A percentile compares a stretch with the other conserved stretches of the same genome.
Evolutionary conservation across 2,797 vertebrate species (phyloP).

Genomic region (Gadopsis marmoratus): DNA sequence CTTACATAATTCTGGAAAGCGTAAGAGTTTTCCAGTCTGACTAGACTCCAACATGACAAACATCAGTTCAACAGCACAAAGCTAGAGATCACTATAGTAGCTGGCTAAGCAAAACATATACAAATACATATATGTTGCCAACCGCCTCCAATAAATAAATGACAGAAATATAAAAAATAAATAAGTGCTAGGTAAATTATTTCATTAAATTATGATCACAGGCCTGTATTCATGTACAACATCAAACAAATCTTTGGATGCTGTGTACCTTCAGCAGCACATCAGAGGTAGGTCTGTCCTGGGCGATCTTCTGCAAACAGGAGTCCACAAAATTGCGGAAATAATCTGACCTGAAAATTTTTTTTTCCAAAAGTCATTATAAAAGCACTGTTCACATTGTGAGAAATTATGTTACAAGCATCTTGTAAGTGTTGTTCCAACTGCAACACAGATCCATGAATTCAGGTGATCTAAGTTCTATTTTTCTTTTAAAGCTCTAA

Average conservation of each 20-base stretch:
- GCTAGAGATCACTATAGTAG: background rate
- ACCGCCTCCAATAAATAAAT: background rate
- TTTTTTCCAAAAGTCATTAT: background rate
- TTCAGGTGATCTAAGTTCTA: background rate
- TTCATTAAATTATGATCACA: background rate
- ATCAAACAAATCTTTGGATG: slow-evolving; percentile 2
- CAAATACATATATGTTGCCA: background rate
- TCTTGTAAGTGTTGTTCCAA: background rate
- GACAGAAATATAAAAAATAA: too few relatives aligned
- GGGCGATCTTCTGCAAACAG: slow-evolving; percentile 95
- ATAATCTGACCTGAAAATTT: slow-evolving; percentile 90
- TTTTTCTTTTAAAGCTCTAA: background rate
- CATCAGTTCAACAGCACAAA: background rate
- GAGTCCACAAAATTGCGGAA: slow-evolving; percentile 96
- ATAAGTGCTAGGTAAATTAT: background rate
- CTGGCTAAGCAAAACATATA: too few relatives aligned
- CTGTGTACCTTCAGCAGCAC: slow-evolving; percentile 92
- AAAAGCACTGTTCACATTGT: background rate
- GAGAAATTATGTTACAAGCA: background rate
- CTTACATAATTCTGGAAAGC: background rate
- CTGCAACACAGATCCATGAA: background rate
- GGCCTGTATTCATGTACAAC: background rate
- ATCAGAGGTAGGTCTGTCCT: slow-evolving; percentile 95
- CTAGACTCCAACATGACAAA: background rate
- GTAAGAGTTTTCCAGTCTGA: background rate